Evolutionary conservation across 2,797 vertebrate genomes (phyloP).

Genomic region (Poecilia wingei): DNA sequence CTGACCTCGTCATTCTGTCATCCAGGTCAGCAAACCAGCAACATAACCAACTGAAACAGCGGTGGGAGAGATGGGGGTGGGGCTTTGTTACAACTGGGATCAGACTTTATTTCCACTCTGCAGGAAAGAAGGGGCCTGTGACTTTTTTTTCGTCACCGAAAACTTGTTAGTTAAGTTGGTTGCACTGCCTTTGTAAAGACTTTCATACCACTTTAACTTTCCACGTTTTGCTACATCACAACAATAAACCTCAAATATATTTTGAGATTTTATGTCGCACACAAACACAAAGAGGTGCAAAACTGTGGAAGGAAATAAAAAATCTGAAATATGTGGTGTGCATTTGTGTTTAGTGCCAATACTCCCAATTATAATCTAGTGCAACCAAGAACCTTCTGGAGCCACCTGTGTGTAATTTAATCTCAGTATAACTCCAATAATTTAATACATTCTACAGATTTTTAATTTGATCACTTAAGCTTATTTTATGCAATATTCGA

Average conservation of each 20-base stretch:
- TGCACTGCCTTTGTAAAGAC: not conserved
- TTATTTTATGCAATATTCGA: too few relatives aligned
- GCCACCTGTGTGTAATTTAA: not conserved
- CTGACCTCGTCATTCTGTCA: conserved; percentile 99
- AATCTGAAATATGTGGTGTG: not conserved
- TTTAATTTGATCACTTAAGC: too few relatives aligned
- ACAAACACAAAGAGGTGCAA: not conserved
- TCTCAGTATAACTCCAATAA: not conserved
- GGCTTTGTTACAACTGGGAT: conserved; percentile 26
- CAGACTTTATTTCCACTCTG: conserved; percentile 24
- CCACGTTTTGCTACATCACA: not conserved
- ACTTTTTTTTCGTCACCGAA: not conserved
- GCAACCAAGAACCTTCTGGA: not conserved
- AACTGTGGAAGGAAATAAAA: not conserved
- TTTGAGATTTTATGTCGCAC: not conserved
- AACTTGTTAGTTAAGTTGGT: conserved; percentile 8
- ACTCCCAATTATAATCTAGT: not conserved
- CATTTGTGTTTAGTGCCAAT: not conserved
- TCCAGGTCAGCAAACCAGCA: conserved; percentile 93
- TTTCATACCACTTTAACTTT: not conserved
- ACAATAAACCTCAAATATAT: not conserved
- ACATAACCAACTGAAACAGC: conserved; percentile 57
- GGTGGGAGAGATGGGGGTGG: conserved; percentile 53
- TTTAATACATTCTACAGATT: too few relatives aligned
- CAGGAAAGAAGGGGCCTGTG: conserved; percentile 21